Percentiles rank a stretch among this genome's conserved stretches.
These are phyloP conservation scores for Neomonachus schauinslandi DNA, from an alignment of 2,113 vertebrate species.

Conservation along the genomic window DNA sequence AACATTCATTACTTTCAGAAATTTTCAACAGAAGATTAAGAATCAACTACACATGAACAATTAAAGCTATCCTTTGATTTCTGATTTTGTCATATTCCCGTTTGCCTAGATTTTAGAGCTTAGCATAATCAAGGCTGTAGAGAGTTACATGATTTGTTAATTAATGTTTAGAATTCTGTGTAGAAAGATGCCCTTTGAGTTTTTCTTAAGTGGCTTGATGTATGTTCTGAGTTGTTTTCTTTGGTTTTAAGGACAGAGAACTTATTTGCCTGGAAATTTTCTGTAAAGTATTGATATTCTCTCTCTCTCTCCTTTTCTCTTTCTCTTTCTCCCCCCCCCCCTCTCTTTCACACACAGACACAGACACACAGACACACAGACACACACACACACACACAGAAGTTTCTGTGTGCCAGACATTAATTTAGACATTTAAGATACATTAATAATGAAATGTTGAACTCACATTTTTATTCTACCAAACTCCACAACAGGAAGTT, in stretches of 20 bases:
- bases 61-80: neutral
- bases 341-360: neutral
- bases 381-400: neutral
- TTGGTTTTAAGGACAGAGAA: neutral
- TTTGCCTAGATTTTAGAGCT: neutral
- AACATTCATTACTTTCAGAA: neutral
- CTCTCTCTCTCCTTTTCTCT: neutral
- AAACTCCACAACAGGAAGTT: neutral
- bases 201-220: neutral
- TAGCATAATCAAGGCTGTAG: neutral
- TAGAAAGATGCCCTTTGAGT: neutral
- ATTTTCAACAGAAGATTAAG: neutral
- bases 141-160: neutral
- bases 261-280: neutral
- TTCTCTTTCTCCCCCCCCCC: neutral
- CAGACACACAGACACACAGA: neutral
- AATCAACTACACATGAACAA: neutral
- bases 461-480: neutral
- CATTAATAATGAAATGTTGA: neutral
- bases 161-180: neutral
- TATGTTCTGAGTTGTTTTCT: neutral
- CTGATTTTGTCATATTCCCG: neutral
- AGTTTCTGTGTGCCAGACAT: neutral
- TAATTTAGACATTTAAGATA: neutral
- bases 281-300: neutral